Evolutionary conservation across 1,140 invertebrate species (phyloP).

Genomic region (Habropoda laboriosa): DNA sequence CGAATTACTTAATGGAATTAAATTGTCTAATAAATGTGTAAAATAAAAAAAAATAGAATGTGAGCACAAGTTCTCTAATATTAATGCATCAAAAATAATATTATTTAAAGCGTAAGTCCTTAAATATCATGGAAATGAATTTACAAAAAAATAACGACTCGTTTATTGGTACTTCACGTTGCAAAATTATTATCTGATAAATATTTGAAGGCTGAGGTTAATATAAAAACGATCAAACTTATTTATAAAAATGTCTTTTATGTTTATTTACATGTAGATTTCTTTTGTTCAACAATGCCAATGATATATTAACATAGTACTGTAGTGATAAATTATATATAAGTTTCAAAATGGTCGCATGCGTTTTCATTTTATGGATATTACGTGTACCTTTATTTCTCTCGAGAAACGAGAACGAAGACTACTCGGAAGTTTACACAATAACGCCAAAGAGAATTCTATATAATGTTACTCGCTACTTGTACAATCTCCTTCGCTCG

Average conservation of each 20-base stretch:
- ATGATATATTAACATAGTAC: conserved; percentile 72
- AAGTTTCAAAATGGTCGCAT: conserved; percentile 67
- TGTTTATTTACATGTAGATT: conserved; percentile 78
- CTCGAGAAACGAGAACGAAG: conserved; percentile 57
- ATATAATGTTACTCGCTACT: conserved; percentile 55
- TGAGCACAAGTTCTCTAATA: too few species aligned
- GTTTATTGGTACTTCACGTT: too few species aligned
- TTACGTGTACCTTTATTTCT: conserved; percentile 52
- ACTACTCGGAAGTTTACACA: conserved; percentile 56
- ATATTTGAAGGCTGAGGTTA: background rate
- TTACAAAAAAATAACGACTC: too few species aligned
- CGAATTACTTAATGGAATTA: too few species aligned
- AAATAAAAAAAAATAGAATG: too few species aligned
- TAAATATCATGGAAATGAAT: too few species aligned
- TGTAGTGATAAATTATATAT: conserved; percentile 60
- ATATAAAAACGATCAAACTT: background rate
- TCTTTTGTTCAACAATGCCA: conserved; percentile 72
- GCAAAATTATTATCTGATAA: too few species aligned
- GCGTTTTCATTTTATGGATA: conserved; percentile 51
- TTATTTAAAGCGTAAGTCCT: too few species aligned
- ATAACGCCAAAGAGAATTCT: conserved; percentile 68
- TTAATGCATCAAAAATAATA: too few species aligned
- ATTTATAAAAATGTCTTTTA: conserved; percentile 77
- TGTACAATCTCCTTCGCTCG: conserved; percentile 15
- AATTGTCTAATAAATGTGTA: too few species aligned